These are phyloP conservation scores for Chitala chitala DNA, from an alignment of 2,113 vertebrate genomes.

Conservation along the genomic window DNA sequence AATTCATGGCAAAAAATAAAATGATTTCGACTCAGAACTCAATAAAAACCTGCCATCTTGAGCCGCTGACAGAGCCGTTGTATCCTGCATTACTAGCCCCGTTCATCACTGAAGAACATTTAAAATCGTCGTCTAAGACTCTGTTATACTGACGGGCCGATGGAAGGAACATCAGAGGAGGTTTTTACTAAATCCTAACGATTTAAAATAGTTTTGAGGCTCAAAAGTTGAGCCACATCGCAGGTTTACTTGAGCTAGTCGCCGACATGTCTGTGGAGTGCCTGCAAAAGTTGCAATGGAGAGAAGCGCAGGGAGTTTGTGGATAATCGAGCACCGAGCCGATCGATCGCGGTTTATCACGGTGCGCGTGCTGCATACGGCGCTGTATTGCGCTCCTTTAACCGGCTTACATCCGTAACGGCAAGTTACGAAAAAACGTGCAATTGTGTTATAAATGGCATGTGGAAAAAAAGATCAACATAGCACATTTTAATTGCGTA, in stretches of 20 bases:
- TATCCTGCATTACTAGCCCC: constrained; percentile 82
- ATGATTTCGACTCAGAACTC: constrained; percentile 78
- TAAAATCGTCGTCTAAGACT: constrained; percentile 59
- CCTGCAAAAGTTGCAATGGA: constrained; percentile 86
- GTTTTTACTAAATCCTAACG: constrained; percentile 29
- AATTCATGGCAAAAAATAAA: constrained; percentile 84
- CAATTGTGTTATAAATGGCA: too few relatives aligned
- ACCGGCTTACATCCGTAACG: too few relatives aligned
- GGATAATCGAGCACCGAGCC: constrained; percentile 74
- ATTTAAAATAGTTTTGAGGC: constrained; percentile 38
- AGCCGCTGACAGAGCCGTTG: constrained; percentile 73
- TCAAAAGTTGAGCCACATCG: constrained; percentile 57
- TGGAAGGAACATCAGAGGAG: constrained; percentile 17
- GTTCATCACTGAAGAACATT: constrained; percentile 61
- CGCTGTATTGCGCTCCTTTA: too few relatives aligned
- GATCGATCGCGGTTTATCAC: constrained; percentile 59
- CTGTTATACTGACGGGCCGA: constrained; percentile 36
- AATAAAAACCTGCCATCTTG: constrained; percentile 94
- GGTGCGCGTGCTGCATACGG: too few relatives aligned
- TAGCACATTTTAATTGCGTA: too few relatives aligned
- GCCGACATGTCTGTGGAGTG: constrained; percentile 83
- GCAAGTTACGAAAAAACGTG: too few relatives aligned
- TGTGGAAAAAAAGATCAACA: too few relatives aligned
- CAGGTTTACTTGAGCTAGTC: constrained; percentile 72
- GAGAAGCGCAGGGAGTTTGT: constrained; percentile 71